Evolutionary conservation across 1,140 invertebrate genomes (phyloP), one percentile per base, ranked within the genome.

Genomic region (Psix sp.): DNA sequence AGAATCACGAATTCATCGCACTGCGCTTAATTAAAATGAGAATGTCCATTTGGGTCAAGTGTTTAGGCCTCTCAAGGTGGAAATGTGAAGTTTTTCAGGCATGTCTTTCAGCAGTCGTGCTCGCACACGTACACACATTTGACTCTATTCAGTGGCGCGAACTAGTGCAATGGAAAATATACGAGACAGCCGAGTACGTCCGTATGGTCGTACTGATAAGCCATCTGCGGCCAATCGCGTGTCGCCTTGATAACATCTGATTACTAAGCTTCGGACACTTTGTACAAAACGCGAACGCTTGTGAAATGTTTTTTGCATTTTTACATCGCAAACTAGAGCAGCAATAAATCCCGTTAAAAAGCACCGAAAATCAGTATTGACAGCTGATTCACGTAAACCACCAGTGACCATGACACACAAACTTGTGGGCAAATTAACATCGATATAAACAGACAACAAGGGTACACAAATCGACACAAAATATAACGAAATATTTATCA

Each of bases 191-290:
- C 56, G 21, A 77, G 65, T 67, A 74, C 63, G 59, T 74, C 72
- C 74, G 76, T 80, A 75, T 67, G 71, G 74, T 67, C 51, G 46
- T 14, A 56, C 57, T 46, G 81, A 81, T 79, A 80, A 79, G 54
- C 60, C 52, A 80, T 81, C 78, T 80, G 21, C 39, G 51, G 43
- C 75, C 76, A 79, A 80, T 82, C 73, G 77, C 42, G 45, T 38
- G 26, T 13, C 21, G 57, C 11, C 11, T 46, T 60, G 81, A 82
- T 83, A 83, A 74, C 71, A 83, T 83, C 79, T 77, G 82, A 84
- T 83, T 79, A 80, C 77, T 76, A 70, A 77, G 39, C 65, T 60
- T 52, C 46, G 54, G 54, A 60, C 65, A 46, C 65, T 52, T 52
- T 18, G 54, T 56, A 46, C 40, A 46, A 60, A 68, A 71, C 43